Conservation (phyloP, 2,797 vertebrate species). For the Acrossocheilus wenchowensis region DNA sequence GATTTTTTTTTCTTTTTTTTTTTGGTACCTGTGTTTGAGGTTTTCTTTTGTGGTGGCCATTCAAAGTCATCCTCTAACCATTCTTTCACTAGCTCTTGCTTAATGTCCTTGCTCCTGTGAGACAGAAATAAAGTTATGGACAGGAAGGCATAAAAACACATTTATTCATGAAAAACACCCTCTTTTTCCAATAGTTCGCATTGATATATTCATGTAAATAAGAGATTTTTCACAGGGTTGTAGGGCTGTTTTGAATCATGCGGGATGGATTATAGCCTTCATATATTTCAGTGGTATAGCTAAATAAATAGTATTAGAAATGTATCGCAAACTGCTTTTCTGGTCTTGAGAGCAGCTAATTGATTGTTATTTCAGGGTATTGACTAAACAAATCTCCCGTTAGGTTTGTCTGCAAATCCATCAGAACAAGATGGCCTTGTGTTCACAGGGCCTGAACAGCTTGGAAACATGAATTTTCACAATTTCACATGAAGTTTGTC, state of each 20-base stretch:
- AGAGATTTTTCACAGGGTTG: neutral
- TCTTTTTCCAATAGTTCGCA: neutral
- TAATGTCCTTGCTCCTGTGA: slow-evolving; percentile 58
- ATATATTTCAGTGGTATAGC: neutral
- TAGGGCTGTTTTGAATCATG: neutral
- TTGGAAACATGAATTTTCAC: neutral
- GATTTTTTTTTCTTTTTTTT: neutral
- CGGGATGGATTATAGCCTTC: neutral
- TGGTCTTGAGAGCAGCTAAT: neutral
- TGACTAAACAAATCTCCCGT: neutral
- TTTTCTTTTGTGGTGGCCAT: slow-evolving; percentile 58
- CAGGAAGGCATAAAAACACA: neutral
- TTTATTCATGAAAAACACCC: neutral
- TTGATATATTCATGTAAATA: no score
- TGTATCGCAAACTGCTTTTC: neutral
- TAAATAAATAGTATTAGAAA: neutral
- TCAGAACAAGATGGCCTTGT: neutral
- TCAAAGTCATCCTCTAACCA: slow-evolving; percentile 65
- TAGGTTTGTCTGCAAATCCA: neutral
- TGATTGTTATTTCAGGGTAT: neutral
- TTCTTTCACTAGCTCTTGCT: slow-evolving; percentile 55
- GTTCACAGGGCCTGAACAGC: neutral
- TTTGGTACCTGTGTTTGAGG: slow-evolving; percentile 30
- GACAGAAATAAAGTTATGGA: neutral
- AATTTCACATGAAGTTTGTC: neutral